Evolutionary conservation across 37 sponge, comb jelly and placozoan genomes (phyloP), one percentile per base, ranked within the genome.

Genomic region (Amphimedon queenslandica): DNA sequence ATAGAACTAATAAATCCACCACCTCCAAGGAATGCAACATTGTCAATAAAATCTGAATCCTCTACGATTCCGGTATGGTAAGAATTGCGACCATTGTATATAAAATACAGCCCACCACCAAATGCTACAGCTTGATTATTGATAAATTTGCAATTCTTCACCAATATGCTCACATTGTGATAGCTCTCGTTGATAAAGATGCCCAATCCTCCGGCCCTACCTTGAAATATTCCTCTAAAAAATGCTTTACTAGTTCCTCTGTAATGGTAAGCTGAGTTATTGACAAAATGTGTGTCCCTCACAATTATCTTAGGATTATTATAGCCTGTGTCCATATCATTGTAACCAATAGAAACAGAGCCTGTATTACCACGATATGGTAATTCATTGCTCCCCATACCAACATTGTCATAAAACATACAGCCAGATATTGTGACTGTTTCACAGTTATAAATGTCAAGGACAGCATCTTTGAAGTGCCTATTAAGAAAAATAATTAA

Each of bases 391-490:
- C 68, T 63, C 2, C 80, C 80, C 64, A 53, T 73, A 31, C 83
- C 89, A 43, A 37, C 10, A 38, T 82, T 88, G 58, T 78, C 37
- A 8, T 51, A 25, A 51, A 88, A 75, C 0, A 56, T 64, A 30
- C 75, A 79, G 63, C 74, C 37, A 6, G 64, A 70, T 11, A 89
- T 41, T 2, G 38, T 24, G 58, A 80, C 68, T 8, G 70, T n/a
- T 3, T 41, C 60, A 42, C 60, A 77, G 77, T 89, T 89, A 67
- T 60, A 89, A 21, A 89, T 79, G 57, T 89, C 84, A 21, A 89
- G 70, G 1, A 57, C 84, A 40, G 84, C 90, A 20, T 89, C 80
- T 35, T 69, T 41, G 43, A 83, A 80, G 37, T 71, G 30, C 38
- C 88, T 87, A 71, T 30, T 30, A 36, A 31, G 53, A 18, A 47